Percentiles rank a stretch among this genome's conserved stretches.
phyloP scores from a whole-genome alignment of 2,797 vertebrate genomes.

The Anguilla anguilla region DNA sequence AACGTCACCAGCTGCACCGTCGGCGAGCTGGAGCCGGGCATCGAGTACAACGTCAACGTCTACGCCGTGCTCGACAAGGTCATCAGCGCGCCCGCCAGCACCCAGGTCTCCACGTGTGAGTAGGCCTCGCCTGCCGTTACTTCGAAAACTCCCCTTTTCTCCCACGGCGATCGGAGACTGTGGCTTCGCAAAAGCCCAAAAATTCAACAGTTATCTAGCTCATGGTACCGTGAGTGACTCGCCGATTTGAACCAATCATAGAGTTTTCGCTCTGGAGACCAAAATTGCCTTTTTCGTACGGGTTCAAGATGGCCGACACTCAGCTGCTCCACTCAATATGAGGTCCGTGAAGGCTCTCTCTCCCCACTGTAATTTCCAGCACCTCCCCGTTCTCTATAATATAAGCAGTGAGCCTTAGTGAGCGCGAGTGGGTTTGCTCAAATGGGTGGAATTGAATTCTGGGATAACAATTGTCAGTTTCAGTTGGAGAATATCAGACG shows the following conservation, averaged over 20 bases:
- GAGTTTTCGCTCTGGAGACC: background rate
- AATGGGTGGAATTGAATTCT: conserved; percentile 7
- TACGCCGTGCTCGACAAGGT: conserved; percentile 86
- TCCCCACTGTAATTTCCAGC: background rate
- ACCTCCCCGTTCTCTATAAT: background rate
- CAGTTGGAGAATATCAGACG: background rate
- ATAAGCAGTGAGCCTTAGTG: background rate
- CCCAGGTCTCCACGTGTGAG: conserved; percentile 91
- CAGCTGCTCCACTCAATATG: background rate
- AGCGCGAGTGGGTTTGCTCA: background rate
- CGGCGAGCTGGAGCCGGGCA: conserved; percentile 84
- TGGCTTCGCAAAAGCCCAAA: background rate
- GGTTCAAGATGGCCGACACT: background rate
- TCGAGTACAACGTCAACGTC: conserved; percentile 92
- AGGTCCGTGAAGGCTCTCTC: background rate
- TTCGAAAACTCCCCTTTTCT: background rate
- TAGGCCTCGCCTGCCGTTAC: conserved; percentile 44
- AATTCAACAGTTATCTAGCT: background rate
- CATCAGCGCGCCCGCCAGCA: conserved; percentile 83
- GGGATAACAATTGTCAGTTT: background rate
- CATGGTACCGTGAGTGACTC: background rate
- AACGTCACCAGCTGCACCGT: conserved; percentile 84
- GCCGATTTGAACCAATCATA: background rate
- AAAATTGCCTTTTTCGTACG: background rate
- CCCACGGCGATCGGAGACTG: background rate